These are phyloP conservation scores for Toxotes jaculatrix DNA, from an alignment of 2,113 vertebrate genomes.

Conservation along the genomic window DNA sequence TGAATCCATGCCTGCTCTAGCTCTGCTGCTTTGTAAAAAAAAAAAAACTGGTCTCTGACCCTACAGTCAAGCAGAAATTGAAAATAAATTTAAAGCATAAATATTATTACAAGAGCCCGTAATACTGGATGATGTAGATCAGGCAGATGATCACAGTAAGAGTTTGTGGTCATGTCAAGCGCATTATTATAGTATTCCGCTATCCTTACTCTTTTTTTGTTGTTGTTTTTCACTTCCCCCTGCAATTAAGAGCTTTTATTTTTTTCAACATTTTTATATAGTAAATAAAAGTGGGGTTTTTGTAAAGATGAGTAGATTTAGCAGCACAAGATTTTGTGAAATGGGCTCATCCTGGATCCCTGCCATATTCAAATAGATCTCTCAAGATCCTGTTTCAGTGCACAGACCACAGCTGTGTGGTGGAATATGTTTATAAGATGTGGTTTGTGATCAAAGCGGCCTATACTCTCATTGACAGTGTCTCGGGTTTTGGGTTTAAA, in stretches of 20 bases:
- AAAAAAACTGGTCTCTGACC: not conserved
- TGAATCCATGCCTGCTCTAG: not conserved
- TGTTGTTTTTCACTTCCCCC: not conserved
- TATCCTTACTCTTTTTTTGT: not conserved
- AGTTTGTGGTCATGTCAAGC: not conserved
- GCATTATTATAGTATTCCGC: not conserved
- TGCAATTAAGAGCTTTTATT: conserved; percentile 22
- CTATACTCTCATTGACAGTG: conserved; percentile 60
- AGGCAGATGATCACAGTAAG: not conserved
- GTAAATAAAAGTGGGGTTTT: conserved; percentile 58
- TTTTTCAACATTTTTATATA: conserved; percentile 47
- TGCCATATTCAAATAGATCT: conserved; percentile 57
- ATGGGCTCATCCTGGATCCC: conserved; percentile 47
- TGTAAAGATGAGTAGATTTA: conserved; percentile 32
- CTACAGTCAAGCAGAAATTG: not conserved
- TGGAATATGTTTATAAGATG: conserved; percentile 72
- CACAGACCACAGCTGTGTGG: conserved; percentile 62
- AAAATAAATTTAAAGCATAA: not conserved
- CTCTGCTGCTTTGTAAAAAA: not conserved
- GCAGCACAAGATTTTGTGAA: conserved; percentile 32
- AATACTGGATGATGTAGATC: not conserved
- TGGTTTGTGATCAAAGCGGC: conserved; percentile 60
- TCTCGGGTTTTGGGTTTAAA: conserved; percentile 69
- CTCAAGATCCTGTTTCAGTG: conserved; percentile 51
- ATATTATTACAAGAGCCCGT: not conserved